Conservation (phyloP, 2,888 invertebrate species). For the Eurytoma adleriae region DNA sequence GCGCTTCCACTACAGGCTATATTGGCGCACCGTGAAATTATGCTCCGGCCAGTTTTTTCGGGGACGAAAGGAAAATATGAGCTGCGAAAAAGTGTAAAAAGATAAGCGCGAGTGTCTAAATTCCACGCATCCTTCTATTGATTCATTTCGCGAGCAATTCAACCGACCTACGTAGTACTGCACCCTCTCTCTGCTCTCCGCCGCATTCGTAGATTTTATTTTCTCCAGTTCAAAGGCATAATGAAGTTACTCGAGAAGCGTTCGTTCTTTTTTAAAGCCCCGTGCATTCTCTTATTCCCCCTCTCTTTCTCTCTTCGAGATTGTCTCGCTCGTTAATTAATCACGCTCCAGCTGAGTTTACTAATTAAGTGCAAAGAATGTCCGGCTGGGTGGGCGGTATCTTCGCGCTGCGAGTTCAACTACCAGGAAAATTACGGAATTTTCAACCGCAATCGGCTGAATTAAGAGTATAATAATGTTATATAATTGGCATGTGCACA, state of each 20-base stretch:
- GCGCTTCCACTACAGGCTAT: background rate
- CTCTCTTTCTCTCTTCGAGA: background rate
- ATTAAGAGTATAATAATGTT: conserved; percentile 18
- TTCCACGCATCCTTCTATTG: no score
- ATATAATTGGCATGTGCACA: background rate
- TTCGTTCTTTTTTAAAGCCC: background rate
- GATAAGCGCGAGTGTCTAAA: no score
- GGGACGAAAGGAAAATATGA: no score
- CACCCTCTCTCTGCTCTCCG: background rate
- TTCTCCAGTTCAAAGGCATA: background rate
- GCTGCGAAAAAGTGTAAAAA: no score
- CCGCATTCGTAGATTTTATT: background rate
- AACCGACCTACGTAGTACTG: no score
- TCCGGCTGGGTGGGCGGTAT: background rate
- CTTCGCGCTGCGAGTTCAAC: background rate
- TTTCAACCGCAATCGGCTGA: background rate
- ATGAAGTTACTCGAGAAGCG: conserved; percentile 5
- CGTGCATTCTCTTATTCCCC: no score
- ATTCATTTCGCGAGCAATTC: no score
- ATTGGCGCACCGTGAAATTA: background rate
- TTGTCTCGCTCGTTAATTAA: conserved; percentile 21
- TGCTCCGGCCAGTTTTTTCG: background rate
- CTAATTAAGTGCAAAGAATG: conserved; percentile 22
- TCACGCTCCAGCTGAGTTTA: background rate
- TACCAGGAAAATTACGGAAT: background rate